phyloP scores from a whole-genome alignment of 2,113 vertebrate genomes.

The Solenodon paradoxus region DNA sequence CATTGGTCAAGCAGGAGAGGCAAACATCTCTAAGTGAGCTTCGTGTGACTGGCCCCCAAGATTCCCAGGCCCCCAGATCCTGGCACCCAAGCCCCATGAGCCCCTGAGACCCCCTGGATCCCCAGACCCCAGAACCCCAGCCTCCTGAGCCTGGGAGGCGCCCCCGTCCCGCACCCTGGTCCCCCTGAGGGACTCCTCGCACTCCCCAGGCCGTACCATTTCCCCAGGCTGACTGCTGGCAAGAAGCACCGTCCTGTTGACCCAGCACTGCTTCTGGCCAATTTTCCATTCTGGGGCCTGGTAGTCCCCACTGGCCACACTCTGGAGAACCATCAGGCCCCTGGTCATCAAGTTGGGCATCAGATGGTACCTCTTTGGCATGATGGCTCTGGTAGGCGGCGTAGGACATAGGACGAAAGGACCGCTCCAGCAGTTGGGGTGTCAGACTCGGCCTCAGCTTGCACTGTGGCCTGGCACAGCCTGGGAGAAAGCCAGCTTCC shows the following conservation, averaged over 20 bases:
- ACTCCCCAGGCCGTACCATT: neutral
- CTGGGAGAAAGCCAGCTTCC: neutral
- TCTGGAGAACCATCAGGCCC: conserved; percentile 39
- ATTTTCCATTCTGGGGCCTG: neutral
- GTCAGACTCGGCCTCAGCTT: too few species aligned
- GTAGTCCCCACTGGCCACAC: neutral
- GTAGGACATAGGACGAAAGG: neutral
- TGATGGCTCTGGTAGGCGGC: fast-evolving
- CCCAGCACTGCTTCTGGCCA: fast-evolving
- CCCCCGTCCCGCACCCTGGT: too few species aligned
- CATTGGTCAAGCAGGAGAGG: too few species aligned
- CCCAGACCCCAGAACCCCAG: too few species aligned
- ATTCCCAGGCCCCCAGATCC: too few species aligned
- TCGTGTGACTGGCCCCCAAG: fast-evolving
- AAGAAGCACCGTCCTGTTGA: neutral
- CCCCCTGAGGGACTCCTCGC: too few species aligned
- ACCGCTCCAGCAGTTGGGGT: too few species aligned
- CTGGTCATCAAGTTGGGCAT: neutral
- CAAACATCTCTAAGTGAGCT: fast-evolving
- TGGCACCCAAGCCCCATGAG: too few species aligned
- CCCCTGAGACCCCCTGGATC: fast-evolving
- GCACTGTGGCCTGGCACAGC: neutral
- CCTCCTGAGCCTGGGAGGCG: too few species aligned
- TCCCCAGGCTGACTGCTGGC: fast-evolving
- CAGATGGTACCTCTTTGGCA: fast-evolving